Evolutionary conservation across 2,888 invertebrate genomes (phyloP).

Genomic region (Lampropteryx suffumata): DNA sequence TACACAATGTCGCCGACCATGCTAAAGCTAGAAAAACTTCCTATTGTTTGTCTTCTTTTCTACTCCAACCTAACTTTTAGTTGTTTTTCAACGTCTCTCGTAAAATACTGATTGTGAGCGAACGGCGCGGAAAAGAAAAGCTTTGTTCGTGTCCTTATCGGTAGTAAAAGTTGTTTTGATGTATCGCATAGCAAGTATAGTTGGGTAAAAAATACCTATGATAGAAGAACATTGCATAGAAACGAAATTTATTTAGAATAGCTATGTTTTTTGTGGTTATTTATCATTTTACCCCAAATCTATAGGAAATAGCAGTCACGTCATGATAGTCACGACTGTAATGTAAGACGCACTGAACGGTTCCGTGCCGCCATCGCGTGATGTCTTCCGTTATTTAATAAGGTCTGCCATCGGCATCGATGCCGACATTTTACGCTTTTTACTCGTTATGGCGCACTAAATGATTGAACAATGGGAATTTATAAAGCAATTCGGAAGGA

Average conservation of each 20-base stretch:
- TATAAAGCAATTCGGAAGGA: slow-evolving; percentile 36
- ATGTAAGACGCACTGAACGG: slow-evolving; percentile 31
- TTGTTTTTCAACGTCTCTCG: slow-evolving; percentile 57
- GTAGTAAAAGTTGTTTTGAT: slow-evolving; percentile 23
- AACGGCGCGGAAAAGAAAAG: slow-evolving; percentile 41
- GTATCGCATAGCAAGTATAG: no score
- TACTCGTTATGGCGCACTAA: slow-evolving; percentile 35
- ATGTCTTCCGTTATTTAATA: slow-evolving; percentile 64
- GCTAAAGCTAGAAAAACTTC: slow-evolving; percentile 68
- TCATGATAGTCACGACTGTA: slow-evolving; percentile 39
- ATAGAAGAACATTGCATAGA: not conserved
- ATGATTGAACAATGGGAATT: slow-evolving; percentile 31
- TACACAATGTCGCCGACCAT: slow-evolving; percentile 62
- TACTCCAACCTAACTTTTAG: slow-evolving; percentile 58
- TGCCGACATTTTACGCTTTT: slow-evolving; percentile 42
- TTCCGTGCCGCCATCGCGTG: slow-evolving; percentile 64
- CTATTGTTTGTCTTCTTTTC: slow-evolving; percentile 62
- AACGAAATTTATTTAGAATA: slow-evolving; percentile 1
- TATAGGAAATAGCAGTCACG: slow-evolving; percentile 42
- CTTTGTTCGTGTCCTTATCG: slow-evolving; percentile 27
- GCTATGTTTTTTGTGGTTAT: slow-evolving; percentile 9
- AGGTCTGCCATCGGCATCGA: slow-evolving; percentile 45
- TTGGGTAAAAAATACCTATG: slow-evolving; percentile 5
- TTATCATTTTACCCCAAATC: slow-evolving; percentile 29
- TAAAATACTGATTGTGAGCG: slow-evolving; percentile 46